Evolutionary conservation across 2,888 invertebrate species (phyloP).

Genomic region (Pelosia muscerda): DNA sequence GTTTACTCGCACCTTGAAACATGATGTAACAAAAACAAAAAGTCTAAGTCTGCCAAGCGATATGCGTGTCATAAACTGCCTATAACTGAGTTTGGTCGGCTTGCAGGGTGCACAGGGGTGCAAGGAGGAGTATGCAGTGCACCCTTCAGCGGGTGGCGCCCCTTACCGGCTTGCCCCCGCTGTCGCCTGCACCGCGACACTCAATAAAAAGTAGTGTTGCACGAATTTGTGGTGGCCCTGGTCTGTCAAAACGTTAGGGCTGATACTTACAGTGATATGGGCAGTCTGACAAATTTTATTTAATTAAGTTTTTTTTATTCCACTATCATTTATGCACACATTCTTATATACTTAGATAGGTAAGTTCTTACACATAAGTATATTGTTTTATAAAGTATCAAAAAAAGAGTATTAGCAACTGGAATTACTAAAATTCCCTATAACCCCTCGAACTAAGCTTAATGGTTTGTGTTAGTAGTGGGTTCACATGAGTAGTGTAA

Average conservation of each 20-base stretch:
- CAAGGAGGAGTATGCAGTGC: conserved; percentile 66
- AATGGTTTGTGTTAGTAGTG: too few relatives aligned
- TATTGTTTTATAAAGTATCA: too few relatives aligned
- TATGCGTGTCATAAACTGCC: conserved; percentile 61
- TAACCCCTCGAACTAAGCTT: too few relatives aligned
- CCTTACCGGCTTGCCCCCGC: conserved; percentile 26
- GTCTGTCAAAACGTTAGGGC: conserved; percentile 49
- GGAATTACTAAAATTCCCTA: too few relatives aligned
- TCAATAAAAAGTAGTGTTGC: conserved; percentile 72
- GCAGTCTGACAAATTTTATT: background rate
- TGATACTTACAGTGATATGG: conserved; percentile 33
- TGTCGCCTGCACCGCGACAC: conserved; percentile 53
- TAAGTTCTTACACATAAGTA: too few relatives aligned
- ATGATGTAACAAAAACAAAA: conserved; percentile 43
- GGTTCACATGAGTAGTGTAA: too few relatives aligned
- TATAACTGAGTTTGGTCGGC: conserved; percentile 65
- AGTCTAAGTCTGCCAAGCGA: conserved; percentile 42
- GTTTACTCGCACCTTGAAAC: conserved; percentile 35
- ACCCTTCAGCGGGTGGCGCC: conserved; percentile 56
- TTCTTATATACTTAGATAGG: background rate
- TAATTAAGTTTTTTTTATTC: too few relatives aligned
- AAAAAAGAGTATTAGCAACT: too few relatives aligned
- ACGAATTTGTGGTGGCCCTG: conserved; percentile 65
- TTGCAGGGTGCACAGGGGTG: conserved; percentile 65
- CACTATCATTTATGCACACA: background rate